phyloP scores from a whole-genome alignment of 2,113 vertebrate species.

The Tricholaema leucomelas region DNA sequence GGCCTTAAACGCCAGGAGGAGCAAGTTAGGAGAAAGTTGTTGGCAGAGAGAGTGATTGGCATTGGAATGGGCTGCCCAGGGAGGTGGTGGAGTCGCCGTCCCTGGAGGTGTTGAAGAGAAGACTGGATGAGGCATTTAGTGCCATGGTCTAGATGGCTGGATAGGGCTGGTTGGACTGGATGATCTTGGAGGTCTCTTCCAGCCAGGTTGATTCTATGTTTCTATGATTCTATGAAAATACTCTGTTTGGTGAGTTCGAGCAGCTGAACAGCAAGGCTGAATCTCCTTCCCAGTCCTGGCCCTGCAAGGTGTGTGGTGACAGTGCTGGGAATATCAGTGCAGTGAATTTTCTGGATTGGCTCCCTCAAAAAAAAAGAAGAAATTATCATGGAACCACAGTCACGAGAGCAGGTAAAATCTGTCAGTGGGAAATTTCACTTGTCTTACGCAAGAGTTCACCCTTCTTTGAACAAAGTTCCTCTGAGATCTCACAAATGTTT shows the following conservation, averaged over 20 bases:
- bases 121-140: too few species aligned
- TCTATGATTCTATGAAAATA: background rate
- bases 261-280: background rate
- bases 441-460: background rate
- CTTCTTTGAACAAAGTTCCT: background rate
- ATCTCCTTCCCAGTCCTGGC: background rate
- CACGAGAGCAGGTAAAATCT: background rate
- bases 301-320: rapidly evolving
- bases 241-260: background rate
- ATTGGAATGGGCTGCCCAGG: too few species aligned
- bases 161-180: too few species aligned
- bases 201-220: too few species aligned
- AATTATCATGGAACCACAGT: background rate
- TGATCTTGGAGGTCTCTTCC: too few species aligned
- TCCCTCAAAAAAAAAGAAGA: too few species aligned
- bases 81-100: too few species aligned
- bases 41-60: too few species aligned
- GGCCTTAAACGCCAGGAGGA: too few species aligned
- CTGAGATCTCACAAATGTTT: background rate
- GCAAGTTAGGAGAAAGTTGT: too few species aligned
- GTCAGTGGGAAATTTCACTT: background rate
- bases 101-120: too few species aligned
- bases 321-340: background rate
- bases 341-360: background rate
- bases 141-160: too few species aligned